Base-by-base conservation (phyloP, 2,113 vertebrate genomes). In the Nerophis ophidion region DNA sequence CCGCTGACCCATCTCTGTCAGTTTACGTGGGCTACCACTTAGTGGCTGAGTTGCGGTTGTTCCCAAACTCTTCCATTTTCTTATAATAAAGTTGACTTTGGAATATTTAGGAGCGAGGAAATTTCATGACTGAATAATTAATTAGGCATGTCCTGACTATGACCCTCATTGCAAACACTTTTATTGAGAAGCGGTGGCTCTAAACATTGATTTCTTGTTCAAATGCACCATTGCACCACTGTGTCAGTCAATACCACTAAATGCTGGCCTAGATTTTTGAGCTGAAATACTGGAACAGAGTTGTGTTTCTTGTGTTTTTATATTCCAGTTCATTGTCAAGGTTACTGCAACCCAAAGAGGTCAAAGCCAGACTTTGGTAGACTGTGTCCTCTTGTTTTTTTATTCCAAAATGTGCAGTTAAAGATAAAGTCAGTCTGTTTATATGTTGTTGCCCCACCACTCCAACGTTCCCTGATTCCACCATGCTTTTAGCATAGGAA, bases 391-490 rank as follows among this genome's bases (percentile, higher is more conserved):
- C 57, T 51, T 51, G 65, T 61, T 87, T 81, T 78, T 81, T 74
- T 64, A 82, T 74, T 62, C 68, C 57, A 38, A 63, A 70, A 49
- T 83, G 77, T 83, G 76, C 61, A 15, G 65, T 65, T 54, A 52
- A 53, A 87, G 86, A 89, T 91, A 86, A 84, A 81, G 36, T 34
- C 4, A 33, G 61, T 66, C 55, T 85, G 81, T 85, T 86, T 48
- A 5, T 58, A 34, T 57, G 68, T 68, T 59, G 48, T 57, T 67
- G 46, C 70, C 66, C 54, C 53, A 3, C 8, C 8, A 19, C 16
- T 51, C 5, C 60, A 48, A 52, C 58, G 62, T 57, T 62, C 57
- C 59, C 68, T 73, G 63, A 74, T 71, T 77, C 72, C 58, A 63
- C 71, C n/a, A 19, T 50, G 72, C 72, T 86, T 88, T 87, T 64